Conservation (phyloP, 1,140 invertebrate genomes). For the Platorchestia sp. region DNA sequence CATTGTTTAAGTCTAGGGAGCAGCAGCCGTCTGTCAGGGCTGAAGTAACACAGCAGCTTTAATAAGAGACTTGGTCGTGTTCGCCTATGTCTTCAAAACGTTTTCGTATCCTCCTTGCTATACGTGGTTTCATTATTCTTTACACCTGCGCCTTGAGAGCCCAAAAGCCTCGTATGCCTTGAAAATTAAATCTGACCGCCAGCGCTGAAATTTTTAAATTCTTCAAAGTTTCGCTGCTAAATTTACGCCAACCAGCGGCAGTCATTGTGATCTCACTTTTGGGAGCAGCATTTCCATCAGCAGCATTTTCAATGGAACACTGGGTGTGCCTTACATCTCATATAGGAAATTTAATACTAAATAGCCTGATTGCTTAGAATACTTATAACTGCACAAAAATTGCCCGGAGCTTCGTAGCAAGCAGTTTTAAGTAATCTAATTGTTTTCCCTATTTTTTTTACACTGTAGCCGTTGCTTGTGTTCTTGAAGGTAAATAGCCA, state of each 20-base stretch:
- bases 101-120: not conserved
- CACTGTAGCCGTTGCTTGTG: too few species aligned
- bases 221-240: not conserved
- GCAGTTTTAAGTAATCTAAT: too few species aligned
- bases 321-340: too few species aligned
- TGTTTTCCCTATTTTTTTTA: too few species aligned
- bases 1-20: not conserved
- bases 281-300: not conserved
- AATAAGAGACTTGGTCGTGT: not conserved
- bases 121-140: not conserved
- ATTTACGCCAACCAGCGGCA: not conserved
- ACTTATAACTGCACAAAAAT: too few species aligned
- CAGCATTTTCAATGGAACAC: too few species aligned
- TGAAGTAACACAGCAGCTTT: not conserved
- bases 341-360: too few species aligned
- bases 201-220: not conserved
- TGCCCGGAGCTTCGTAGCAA: too few species aligned
- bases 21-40: not conserved
- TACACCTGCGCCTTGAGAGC: not conserved
- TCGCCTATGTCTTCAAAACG: not conserved
- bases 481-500: too few species aligned
- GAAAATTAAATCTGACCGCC: not conserved
- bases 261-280: not conserved
- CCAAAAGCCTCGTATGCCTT: not conserved
- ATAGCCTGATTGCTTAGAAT: too few species aligned